A percentile compares a stretch with the other conserved stretches of the same genome.
These are phyloP conservation scores for Phortica magna DNA, from an alignment of 2,888 invertebrate genomes.

Conservation along the genomic window DNA sequence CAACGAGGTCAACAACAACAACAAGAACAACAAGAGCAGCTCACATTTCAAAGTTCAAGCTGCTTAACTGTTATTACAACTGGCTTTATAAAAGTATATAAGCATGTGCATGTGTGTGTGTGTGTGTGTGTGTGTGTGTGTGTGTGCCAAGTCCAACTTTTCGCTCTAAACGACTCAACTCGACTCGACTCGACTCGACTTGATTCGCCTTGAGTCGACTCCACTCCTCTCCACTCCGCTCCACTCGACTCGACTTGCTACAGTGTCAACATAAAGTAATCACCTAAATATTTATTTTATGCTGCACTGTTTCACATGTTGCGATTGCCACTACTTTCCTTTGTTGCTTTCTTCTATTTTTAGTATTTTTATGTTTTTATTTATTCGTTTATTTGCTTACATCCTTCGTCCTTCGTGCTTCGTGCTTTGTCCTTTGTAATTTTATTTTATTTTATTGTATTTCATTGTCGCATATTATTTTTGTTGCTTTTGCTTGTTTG, in stretches of 20 bases:
- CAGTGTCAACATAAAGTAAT: constrained; percentile 29
- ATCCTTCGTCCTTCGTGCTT: too few relatives aligned
- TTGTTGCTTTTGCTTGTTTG: too few relatives aligned
- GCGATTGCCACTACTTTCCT: background rate
- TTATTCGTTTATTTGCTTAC: background rate
- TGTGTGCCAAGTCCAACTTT: background rate
- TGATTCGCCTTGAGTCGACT: background rate
- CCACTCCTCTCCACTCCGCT: too few relatives aligned
- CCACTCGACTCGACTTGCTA: constrained; percentile 8
- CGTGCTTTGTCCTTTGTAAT: too few relatives aligned
- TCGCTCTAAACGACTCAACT: too few relatives aligned
- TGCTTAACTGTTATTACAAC: constrained; percentile 58
- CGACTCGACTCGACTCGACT: too few relatives aligned
- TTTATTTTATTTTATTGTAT: constrained; percentile 44
- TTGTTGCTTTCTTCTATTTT: background rate
- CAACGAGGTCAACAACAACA: constrained; percentile 9
- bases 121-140: constrained; percentile 18
- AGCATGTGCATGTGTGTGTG: background rate
- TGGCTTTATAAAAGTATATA: background rate
- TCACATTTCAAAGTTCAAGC: constrained; percentile 9
- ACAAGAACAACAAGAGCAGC: constrained; percentile 21
- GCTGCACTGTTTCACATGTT: background rate
- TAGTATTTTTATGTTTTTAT: background rate
- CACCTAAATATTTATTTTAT: constrained; percentile 6
- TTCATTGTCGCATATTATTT: constrained; percentile 31